A percentile compares a stretch with the other conserved stretches of the same genome.
These are phyloP conservation scores for Drosophila prolongata DNA, from an alignment of 2,888 invertebrate species.

Conservation along the genomic window DNA sequence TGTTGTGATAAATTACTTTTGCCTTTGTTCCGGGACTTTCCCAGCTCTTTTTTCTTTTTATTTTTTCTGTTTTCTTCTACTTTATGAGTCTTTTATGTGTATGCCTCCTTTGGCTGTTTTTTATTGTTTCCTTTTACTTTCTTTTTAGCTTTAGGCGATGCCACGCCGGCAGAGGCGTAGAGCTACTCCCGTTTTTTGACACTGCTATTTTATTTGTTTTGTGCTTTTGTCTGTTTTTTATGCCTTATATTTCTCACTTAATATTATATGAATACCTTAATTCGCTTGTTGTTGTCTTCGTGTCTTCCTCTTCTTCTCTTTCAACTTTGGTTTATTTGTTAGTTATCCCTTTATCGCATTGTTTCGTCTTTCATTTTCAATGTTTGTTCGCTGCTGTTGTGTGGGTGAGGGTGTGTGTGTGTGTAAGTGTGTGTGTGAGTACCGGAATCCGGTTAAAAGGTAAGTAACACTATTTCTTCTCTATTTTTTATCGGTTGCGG, in stretches of 20 bases:
- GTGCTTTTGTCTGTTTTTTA: slow-evolving; percentile 10
- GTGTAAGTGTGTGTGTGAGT: slow-evolving; percentile 38
- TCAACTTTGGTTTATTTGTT: slow-evolving; percentile 21
- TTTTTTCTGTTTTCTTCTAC: neutral
- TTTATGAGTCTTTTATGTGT: slow-evolving; percentile 22
- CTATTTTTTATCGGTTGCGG: neutral
- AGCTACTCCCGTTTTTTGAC: slow-evolving; percentile 13
- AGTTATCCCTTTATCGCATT: slow-evolving; percentile 40
- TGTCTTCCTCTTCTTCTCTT: slow-evolving; percentile 8
- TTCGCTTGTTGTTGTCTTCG: slow-evolving; percentile 19
- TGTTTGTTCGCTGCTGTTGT: slow-evolving; percentile 46
- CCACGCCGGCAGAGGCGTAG: slow-evolving; percentile 11
- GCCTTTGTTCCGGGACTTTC: slow-evolving; percentile 23
- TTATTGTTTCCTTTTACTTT: slow-evolving; percentile 11
- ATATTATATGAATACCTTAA: slow-evolving; percentile 22
- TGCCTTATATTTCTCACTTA: slow-evolving; percentile 4
- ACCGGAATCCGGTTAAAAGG: slow-evolving; percentile 35
- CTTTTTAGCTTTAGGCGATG: slow-evolving; percentile 17
- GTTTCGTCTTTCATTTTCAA: slow-evolving; percentile 42
- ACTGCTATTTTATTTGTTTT: slow-evolving; percentile 14
- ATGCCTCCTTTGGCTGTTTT: slow-evolving; percentile 19
- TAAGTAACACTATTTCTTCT: slow-evolving; percentile 13
- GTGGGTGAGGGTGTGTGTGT: slow-evolving; percentile 36
- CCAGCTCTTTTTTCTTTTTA: slow-evolving; percentile 4
- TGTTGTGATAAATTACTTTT: slow-evolving; percentile 33